Evolutionary conservation across 2,888 invertebrate genomes (phyloP), one percentile per base, ranked within the genome.

Genomic region (Apamea sordens): DNA sequence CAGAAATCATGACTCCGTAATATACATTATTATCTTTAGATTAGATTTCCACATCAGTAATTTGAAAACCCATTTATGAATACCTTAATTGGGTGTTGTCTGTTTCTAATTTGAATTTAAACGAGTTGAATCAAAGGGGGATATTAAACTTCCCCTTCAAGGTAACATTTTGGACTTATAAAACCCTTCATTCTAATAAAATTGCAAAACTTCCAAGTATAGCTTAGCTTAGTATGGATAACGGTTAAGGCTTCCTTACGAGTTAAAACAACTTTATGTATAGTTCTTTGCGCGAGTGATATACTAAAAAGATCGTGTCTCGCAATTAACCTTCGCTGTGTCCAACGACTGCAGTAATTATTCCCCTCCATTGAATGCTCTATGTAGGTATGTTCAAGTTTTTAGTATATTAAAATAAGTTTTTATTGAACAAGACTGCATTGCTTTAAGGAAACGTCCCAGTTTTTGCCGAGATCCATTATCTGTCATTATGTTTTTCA

Each of bases 1-100:
- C 87, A 87, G 82, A 86, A 86, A 88, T 88, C 87, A 88, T 86
- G 84, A 86, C 80, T 87, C 76, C 83, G 69, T 89, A 89, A 86
- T 85, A 80, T 79, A 82, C 88, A 89, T 90, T 89, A 88, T 88
- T 88, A 89, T 85, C 85, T 88, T 85, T 83, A 88, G 88, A 89
- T 89, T 84, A 85, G 81, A 83, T 87, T 87, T 89, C 88, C 59
- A 87, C 82, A 82, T 84, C 87, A 85, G 87, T 85, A 82, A 86
- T 89, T 89, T 85, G 71, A 80, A 88, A 88, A 80, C 73, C 70
- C 82, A 88, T 89, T 89, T 86, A 73, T 83, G 77, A 79, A 80
- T 85, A 53, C 73, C 68, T 72, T 84, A 82, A 76, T 76, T 76
- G 73, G 80, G 76, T 79, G 50, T 41, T 80, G 79, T 70, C 73